Conservation (phyloP, 2,797 vertebrate species). For the Vireo griseus region DNA sequence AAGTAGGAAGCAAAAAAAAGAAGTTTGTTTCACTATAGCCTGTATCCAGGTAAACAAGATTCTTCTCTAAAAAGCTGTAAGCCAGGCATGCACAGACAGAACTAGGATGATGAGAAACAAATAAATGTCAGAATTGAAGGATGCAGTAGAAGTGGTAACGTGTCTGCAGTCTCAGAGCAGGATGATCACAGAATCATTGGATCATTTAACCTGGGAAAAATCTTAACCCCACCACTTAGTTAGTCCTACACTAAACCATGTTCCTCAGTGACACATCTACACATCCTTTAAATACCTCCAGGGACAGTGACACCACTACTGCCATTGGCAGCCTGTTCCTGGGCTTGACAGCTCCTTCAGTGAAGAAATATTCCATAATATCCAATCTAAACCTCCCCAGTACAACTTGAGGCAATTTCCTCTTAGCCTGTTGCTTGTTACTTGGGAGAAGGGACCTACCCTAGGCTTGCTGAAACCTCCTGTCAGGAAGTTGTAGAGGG, state of each 20-base stretch:
- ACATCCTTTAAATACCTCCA: neutral
- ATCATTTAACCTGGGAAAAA: neutral
- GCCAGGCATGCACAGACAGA: neutral
- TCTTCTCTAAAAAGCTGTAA: neutral
- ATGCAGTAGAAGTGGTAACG: fast-evolving
- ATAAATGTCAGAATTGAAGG: neutral
- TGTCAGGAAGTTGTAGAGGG: neutral
- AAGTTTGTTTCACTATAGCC: neutral
- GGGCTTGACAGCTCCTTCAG: neutral
- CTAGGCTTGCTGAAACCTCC: neutral
- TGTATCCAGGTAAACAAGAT: neutral
- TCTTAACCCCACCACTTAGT: neutral
- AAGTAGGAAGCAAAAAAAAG: neutral
- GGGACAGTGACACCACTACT: neutral
- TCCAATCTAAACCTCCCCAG: neutral
- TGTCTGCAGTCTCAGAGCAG: neutral
- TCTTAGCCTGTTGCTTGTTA: neutral
- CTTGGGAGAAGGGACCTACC: neutral
- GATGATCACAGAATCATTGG: neutral
- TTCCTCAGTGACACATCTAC: neutral
- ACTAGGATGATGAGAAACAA: neutral
- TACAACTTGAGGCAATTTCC: neutral
- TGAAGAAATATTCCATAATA: neutral
- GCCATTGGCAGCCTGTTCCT: neutral
- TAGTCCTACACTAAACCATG: neutral